Percentiles rank a stretch among this genome's conserved stretches.
Conservation (phyloP, 1,140 invertebrate genomes). For the Drosophila nikananu region DNA sequence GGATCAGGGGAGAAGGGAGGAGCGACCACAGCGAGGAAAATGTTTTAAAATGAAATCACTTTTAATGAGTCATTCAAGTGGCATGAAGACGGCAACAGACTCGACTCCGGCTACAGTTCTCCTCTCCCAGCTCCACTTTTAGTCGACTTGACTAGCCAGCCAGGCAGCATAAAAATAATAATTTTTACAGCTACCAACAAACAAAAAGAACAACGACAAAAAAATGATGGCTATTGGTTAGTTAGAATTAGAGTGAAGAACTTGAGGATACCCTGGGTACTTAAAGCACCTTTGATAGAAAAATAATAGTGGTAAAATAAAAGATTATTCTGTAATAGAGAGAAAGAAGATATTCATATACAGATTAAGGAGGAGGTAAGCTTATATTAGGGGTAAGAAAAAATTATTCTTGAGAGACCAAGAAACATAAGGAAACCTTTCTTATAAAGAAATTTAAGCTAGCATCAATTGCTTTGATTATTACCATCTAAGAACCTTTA, state of each 20-base stretch:
- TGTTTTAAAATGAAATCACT: constrained; percentile 84
- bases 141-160: constrained; percentile 50
- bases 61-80: constrained; percentile 84
- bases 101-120: constrained; percentile 5
- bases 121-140: constrained; percentile 15
- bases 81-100: constrained; percentile 62
- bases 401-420: background rate
- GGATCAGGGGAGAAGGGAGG: constrained; percentile 2
- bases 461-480: background rate
- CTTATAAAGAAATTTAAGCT: background rate
- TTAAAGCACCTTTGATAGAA: background rate
- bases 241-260: background rate
- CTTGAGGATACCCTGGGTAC: constrained; percentile 6
- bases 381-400: too few relatives aligned
- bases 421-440: background rate
- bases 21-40: constrained; percentile 72
- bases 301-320: background rate
- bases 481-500: too few relatives aligned
- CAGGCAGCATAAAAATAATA: constrained; percentile 75
- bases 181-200: constrained; percentile 71
- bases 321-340: background rate
- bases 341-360: too few relatives aligned
- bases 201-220: constrained; percentile 56
- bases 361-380: background rate
- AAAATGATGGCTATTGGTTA: constrained; percentile 14